Percentiles rank a stretch among this genome's conserved stretches.
Conservation (phyloP, 2,113 vertebrate genomes). For the Montifringilla adamsi region DNA sequence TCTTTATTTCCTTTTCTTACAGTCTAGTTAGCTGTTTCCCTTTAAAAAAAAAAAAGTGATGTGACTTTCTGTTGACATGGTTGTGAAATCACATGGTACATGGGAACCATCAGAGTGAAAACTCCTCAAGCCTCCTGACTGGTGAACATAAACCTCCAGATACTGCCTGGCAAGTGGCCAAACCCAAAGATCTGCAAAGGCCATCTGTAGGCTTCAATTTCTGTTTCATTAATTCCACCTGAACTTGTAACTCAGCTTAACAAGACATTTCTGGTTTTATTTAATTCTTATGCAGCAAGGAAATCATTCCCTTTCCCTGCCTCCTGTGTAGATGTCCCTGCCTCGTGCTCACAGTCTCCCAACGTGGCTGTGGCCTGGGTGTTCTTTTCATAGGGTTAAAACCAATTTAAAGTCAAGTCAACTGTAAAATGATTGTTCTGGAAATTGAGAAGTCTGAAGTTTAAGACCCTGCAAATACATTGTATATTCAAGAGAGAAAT, state of each 20-base stretch:
- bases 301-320: background rate
- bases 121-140: background rate
- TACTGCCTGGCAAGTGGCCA: conserved; percentile 11
- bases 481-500: background rate
- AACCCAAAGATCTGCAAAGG: background rate
- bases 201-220: background rate
- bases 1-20: background rate
- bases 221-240: conserved; percentile 34
- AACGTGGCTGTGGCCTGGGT: background rate
- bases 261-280: conserved; percentile 8
- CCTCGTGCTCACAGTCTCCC: background rate
- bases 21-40: background rate
- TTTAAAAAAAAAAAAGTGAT: background rate
- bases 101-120: conserved; percentile 33
- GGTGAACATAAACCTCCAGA: background rate
- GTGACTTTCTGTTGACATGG: background rate
- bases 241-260: conserved; percentile 14
- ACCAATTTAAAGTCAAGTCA: background rate
- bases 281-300: background rate
- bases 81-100: conserved; percentile 11
- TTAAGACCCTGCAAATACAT: background rate
- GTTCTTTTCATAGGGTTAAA: background rate
- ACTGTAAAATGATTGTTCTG: background rate
- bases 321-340: background rate
- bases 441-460: background rate